Percentiles rank a stretch among this genome's conserved stretches.
These are phyloP conservation scores for Dione vanillae DNA, from an alignment of 2,888 invertebrate species.

Conservation along the genomic window DNA sequence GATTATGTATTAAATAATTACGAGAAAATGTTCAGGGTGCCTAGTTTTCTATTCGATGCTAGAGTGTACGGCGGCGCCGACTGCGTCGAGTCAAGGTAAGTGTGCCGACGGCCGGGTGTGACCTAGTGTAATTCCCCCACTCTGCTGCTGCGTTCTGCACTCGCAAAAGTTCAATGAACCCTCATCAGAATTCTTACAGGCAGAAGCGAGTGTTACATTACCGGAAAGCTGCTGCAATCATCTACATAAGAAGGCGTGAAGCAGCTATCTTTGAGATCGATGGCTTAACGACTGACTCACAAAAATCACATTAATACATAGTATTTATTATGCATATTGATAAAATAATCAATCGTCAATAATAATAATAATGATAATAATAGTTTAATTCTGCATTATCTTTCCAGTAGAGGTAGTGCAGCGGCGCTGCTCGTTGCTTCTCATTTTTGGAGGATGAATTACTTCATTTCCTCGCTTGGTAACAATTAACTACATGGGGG, in stretches of 20 bases:
- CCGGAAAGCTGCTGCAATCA: slow-evolving; percentile 80
- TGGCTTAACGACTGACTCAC: slow-evolving; percentile 10
- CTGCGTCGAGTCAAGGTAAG: slow-evolving; percentile 82
- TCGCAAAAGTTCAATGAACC: slow-evolving; percentile 82
- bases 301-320: background rate
- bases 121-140: slow-evolving; percentile 81
- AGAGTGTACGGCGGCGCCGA: slow-evolving; percentile 60
- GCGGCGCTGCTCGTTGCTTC: too few relatives aligned
- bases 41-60: slow-evolving; percentile 75
- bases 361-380: too few relatives aligned
- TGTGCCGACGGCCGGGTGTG: slow-evolving; percentile 82
- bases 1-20: slow-evolving; percentile 58
- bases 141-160: slow-evolving; percentile 77
- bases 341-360: too few relatives aligned
- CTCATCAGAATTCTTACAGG: slow-evolving; percentile 80
- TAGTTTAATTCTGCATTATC: too few relatives aligned
- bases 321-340: background rate
- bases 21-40: slow-evolving; percentile 61
- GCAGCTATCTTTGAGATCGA: slow-evolving; percentile 15
- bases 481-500: too few relatives aligned
- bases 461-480: too few relatives aligned
- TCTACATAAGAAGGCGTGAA: slow-evolving; percentile 46
- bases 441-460: too few relatives aligned
- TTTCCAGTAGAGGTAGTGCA: too few relatives aligned
- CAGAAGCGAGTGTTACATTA: slow-evolving; percentile 82